phyloP scores from a whole-genome alignment of 1,140 invertebrate genomes.

The Drosophila fuyamai region DNA sequence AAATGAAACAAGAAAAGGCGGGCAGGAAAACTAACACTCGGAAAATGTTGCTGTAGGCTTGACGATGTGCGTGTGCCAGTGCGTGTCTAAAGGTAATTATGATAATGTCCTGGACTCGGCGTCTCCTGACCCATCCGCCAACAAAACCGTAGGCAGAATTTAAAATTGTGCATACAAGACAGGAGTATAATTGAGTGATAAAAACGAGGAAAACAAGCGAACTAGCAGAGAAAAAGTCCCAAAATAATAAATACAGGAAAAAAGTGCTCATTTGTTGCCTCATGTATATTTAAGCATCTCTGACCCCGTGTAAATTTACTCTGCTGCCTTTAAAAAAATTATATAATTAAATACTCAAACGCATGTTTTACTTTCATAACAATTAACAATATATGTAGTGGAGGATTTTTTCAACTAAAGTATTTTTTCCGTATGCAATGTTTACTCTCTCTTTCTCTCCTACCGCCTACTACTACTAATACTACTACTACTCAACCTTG shows the following conservation, averaged over 20 bases:
- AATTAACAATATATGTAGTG: constrained; percentile 62
- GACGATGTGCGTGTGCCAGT: constrained; percentile 34
- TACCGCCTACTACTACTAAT: constrained; percentile 54
- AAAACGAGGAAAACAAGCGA: constrained; percentile 25
- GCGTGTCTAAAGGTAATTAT: constrained; percentile 66
- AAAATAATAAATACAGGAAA: constrained; percentile 12
- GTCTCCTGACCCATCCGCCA: constrained; percentile 21
- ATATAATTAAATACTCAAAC: constrained; percentile 41
- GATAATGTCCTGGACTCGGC: constrained; percentile 59
- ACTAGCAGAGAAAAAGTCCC: constrained; percentile 17
- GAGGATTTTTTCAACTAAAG: constrained; percentile 79
- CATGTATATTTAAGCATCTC: constrained; percentile 59
- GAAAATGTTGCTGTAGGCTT: constrained; percentile 54
- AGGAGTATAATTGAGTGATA: constrained; percentile 73
- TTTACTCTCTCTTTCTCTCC: constrained; percentile 79
- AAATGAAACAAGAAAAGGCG: constrained; percentile 21
- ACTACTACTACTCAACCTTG: constrained; percentile 48
- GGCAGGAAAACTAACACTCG: constrained; percentile 47
- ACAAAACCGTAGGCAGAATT: constrained; percentile 39
- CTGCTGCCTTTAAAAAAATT: constrained; percentile 52
- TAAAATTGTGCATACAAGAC: constrained; percentile 76
- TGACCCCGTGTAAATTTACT: constrained; percentile 68
- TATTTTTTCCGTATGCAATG: constrained; percentile 76
- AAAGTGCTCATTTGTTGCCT: constrained; percentile 45
- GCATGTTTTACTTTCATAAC: constrained; percentile 61